phyloP scores from a whole-genome alignment of 2,888 invertebrate species.

The Augiades crinisus region DNA sequence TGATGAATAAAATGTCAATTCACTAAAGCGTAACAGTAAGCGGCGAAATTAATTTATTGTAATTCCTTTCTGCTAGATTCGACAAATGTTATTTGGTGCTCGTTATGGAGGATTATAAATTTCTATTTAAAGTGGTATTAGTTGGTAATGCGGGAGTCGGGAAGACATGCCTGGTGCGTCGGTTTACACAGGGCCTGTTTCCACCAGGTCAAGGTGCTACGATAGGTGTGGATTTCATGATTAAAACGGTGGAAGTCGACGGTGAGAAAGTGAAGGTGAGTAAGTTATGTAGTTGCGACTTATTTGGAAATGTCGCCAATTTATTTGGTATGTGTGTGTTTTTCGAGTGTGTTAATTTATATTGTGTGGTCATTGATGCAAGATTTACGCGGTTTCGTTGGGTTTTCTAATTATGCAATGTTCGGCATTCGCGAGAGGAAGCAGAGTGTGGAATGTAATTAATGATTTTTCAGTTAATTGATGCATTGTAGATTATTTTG shows the following conservation, averaged over 20 bases:
- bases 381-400: neutral
- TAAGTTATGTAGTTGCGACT: constrained; percentile 20
- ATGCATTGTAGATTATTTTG: neutral
- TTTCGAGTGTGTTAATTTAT: neutral
- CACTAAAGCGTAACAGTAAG: constrained; percentile 65
- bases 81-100: constrained; percentile 62
- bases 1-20: constrained; percentile 52
- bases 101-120: constrained; percentile 98
- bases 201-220: constrained; percentile 99
- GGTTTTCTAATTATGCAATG: constrained; percentile 23
- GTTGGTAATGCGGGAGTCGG: constrained; percentile 99
- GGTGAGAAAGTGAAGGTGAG: constrained; percentile 95
- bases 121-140: constrained; percentile 98
- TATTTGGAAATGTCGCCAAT: constrained; percentile 15
- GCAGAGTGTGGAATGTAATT: constrained; percentile 18
- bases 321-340: neutral
- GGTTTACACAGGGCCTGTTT: constrained; percentile 98
- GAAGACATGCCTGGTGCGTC: constrained; percentile 97
- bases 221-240: constrained; percentile 99
- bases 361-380: neutral
- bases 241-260: constrained; percentile 98
- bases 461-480: neutral
- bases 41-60: constrained; percentile 49
- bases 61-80: constrained; percentile 39
- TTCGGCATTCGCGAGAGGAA: constrained; percentile 12